These are phyloP conservation scores for Cataglyphis hispanica DNA, from an alignment of 1,140 invertebrate genomes.

Conservation along the genomic window DNA sequence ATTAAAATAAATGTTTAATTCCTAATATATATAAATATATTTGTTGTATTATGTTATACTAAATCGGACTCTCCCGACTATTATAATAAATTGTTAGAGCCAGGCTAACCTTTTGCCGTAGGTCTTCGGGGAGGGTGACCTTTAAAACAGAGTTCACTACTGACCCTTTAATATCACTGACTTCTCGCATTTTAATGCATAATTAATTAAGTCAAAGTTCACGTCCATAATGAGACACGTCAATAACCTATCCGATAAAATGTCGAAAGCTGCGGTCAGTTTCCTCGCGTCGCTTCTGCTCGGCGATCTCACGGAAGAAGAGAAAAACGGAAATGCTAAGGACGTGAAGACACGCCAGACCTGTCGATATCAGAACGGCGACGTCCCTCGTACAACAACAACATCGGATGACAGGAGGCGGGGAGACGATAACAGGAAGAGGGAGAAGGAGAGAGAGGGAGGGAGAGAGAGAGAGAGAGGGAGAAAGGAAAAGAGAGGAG, in stretches of 20 bases:
- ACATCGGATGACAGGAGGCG: conserved; percentile 50
- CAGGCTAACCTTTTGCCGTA: conserved; percentile 32
- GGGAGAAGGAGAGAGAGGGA: conserved; percentile 8
- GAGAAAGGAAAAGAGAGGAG: conserved; percentile 29
- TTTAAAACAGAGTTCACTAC: conserved; percentile 44
- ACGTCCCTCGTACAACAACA: conserved; percentile 64
- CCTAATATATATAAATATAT: background rate
- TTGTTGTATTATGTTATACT: background rate
- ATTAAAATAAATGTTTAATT: background rate
- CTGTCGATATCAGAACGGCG: conserved; percentile 72
- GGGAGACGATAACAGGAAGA: conserved; percentile 48
- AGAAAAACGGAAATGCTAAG: conserved; percentile 60
- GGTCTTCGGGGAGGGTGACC: conserved; percentile 40
- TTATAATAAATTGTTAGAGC: background rate
- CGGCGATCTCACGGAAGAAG: background rate
- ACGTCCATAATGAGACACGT: conserved; percentile 16
- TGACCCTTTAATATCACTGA: conserved; percentile 56
- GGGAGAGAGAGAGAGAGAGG: conserved; percentile 12
- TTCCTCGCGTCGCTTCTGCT: conserved; percentile 40
- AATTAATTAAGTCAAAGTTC: conserved; percentile 61
- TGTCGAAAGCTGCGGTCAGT: conserved; percentile 37
- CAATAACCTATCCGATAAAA: conserved; percentile 42
- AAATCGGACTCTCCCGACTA: background rate
- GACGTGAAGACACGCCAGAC: conserved; percentile 47
- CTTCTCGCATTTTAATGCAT: conserved; percentile 6